A percentile compares a stretch with the other conserved stretches of the same genome.
Evolutionary conservation across 2,113 vertebrate species (phyloP).

Genomic region (Perca flavescens): DNA sequence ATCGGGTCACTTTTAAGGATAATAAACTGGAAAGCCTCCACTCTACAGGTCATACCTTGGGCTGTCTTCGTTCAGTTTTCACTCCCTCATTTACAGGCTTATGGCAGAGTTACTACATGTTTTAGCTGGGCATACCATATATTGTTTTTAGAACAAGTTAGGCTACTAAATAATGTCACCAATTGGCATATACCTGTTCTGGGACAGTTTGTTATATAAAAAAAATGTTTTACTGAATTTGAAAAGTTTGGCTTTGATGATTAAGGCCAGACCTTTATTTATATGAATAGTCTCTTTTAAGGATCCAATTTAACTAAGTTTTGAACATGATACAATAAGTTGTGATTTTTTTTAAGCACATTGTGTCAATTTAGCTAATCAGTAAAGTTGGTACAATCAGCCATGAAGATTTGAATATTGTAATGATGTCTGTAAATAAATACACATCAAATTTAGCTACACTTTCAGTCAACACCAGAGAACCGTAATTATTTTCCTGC

Average conservation of each 20-base stretch:
- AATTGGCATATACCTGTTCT: neutral
- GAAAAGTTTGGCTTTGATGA: no score
- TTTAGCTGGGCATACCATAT: neutral
- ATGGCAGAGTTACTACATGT: neutral
- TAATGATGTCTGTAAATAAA: neutral
- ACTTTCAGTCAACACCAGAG: neutral
- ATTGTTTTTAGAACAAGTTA: neutral
- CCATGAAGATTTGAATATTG: neutral
- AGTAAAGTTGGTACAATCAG: neutral
- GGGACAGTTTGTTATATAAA: neutral
- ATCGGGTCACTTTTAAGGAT: neutral
- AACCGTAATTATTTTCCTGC: neutral
- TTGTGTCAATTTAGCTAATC: neutral
- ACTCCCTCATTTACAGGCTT: neutral
- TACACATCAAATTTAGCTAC: neutral
- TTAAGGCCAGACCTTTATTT: no score
- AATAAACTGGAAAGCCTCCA: neutral
- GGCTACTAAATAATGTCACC: neutral
- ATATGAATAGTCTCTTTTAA: no score
- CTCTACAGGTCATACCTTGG: neutral
- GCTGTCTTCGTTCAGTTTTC: neutral
- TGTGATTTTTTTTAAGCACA: neutral
- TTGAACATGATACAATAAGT: neutral
- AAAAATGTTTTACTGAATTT: no score
- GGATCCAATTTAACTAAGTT: neutral